These are phyloP conservation scores for Callithrix jacchus DNA, from an alignment of 2,113 vertebrate species.

Conservation along the genomic window DNA sequence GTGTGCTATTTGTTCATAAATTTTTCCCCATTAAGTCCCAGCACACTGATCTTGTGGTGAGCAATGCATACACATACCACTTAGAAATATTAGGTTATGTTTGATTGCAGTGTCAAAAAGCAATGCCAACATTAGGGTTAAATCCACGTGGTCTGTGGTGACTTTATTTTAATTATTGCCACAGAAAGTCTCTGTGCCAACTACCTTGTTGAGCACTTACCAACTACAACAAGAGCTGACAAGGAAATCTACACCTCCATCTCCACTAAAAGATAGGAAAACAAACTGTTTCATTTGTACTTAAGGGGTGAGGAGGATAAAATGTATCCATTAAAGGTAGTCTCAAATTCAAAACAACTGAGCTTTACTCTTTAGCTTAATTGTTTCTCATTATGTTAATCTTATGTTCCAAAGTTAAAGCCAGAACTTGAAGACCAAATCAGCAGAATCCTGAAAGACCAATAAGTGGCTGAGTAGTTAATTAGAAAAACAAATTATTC, in stretches of 20 bases:
- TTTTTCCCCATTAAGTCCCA: background rate
- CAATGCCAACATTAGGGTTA: background rate
- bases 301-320: background rate
- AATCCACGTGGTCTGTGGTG: background rate
- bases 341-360: conserved; percentile 21
- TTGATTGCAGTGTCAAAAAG: background rate
- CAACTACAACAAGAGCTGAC: background rate
- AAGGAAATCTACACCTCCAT: background rate
- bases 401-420: conserved; percentile 21
- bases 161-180: conserved; percentile 43
- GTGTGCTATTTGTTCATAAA: background rate
- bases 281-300: background rate
- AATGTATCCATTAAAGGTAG: background rate
- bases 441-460: background rate
- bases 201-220: background rate
- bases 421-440: conserved; percentile 37
- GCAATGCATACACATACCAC: background rate
- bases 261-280: background rate
- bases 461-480: background rate
- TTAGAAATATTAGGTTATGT: background rate
- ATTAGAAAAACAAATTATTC: background rate
- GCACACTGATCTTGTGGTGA: background rate
- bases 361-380: background rate
- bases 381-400: conserved; percentile 5
- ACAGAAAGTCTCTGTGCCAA: background rate